phyloP scores from a whole-genome alignment of 2,113 vertebrate genomes.

The Copsychus sechellarum region DNA sequence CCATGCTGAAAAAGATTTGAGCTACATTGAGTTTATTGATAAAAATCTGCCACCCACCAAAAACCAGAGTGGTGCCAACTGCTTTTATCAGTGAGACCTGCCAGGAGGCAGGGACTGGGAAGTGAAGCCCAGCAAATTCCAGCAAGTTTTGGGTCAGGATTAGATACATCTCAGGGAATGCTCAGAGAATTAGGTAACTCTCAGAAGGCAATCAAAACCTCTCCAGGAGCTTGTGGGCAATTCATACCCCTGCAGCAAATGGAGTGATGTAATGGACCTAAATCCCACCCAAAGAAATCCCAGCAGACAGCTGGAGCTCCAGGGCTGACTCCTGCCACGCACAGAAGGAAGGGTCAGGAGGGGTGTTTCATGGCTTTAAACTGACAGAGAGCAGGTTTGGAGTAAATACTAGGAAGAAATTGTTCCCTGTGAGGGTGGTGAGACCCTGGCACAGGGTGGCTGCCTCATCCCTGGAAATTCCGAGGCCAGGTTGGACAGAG shows the following conservation, averaged over 20 bases:
- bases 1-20: not conserved
- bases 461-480: not conserved
- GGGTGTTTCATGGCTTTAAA: not conserved
- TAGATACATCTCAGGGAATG: not conserved
- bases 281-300: not conserved
- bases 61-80: not conserved
- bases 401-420: not conserved
- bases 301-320: not conserved
- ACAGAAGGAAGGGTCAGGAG: not conserved
- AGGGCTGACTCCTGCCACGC: no score
- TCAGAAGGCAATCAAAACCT: not conserved
- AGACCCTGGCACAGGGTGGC: not conserved
- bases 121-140: not conserved
- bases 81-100: not conserved
- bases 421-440: rapidly evolving
- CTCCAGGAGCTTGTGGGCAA: not conserved
- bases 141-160: not conserved
- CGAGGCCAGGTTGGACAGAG: rapidly evolving
- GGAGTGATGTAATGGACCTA: rapidly evolving
- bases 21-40: not conserved
- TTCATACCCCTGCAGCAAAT: not conserved
- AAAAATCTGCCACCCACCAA: not conserved
- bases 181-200: not conserved
- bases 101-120: not conserved
- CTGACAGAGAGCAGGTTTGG: not conserved